Evolutionary conservation across 1,140 invertebrate species (phyloP), one percentile per base, ranked within the genome.

Genomic region (Nymphalis io): DNA sequence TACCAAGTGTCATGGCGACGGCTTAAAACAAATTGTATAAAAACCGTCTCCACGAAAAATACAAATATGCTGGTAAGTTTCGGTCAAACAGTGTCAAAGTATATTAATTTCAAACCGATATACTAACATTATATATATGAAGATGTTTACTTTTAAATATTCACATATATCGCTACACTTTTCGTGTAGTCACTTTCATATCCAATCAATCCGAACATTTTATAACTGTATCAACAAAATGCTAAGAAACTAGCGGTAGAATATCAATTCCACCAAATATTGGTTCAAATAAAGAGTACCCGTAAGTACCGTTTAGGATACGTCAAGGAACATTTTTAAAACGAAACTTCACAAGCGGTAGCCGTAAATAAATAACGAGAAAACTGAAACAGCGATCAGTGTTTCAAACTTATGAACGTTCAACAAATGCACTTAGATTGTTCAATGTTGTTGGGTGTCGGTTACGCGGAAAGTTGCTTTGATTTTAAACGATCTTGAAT

Each of bases 321-420:
- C 51, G 38, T 40, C 38, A 40, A 62, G 63, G 38, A 59, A 48
- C 21, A 59, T 66, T 66, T 63, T 59, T 59, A 48, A 66, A 59
- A 55, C 27, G 20, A 33, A 66, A 55, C 51, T 55, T 55, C 1
- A 27, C 21, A 27, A 55, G 51, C 23, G 21, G 18, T 8, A 39
- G 59, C 18, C 20, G 13, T 55, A 55, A 55, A 65, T 73, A 73
- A 66, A 70, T 74, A 74, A 70, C 59, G 63, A 62, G 58, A 42
- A 67, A 70, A 70, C 62, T 70, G 66, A 58, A 68, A 66, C 40
- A 70, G 42, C 68, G 68, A 74, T 70, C 68, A 67, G 58, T 70
- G 72, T 70, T 70, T 42, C 63, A 60, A 70, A 74, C 38, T 70
- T 74, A 70, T 67, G 69, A 63, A 69, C 60, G n/a, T 58, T 70